Conservation (phyloP, 2,113 vertebrate species). For the Pithys albifrons region DNA sequence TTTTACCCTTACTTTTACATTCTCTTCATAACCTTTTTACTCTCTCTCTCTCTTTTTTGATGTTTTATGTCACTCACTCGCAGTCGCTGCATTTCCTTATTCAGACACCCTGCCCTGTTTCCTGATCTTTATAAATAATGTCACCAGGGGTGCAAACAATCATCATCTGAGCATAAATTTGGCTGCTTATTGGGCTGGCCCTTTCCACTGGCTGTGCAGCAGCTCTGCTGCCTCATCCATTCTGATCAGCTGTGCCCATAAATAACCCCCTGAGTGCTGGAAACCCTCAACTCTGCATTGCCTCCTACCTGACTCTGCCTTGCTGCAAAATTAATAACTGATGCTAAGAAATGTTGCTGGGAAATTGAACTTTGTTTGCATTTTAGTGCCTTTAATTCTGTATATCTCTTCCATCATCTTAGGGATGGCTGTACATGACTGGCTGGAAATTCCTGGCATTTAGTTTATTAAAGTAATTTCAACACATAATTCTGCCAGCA, state of each 20-base stretch:
- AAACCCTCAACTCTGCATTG: background rate
- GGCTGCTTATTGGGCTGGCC: background rate
- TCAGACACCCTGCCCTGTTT: background rate
- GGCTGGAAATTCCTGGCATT: background rate
- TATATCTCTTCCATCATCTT: background rate
- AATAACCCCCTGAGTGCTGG: background rate
- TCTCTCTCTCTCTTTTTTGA: background rate
- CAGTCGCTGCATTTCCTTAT: background rate
- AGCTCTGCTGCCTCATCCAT: background rate
- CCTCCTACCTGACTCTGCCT: background rate
- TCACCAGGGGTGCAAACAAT: background rate
- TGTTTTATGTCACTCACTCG: background rate
- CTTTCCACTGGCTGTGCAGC: background rate
- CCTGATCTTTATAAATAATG: background rate
- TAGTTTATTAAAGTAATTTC: background rate
- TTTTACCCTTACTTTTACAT: background rate
- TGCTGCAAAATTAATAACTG: background rate
- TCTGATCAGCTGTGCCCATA: background rate
- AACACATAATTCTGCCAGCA: background rate
- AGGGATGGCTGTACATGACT: background rate
- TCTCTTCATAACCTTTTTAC: background rate
- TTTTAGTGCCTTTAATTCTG: background rate
- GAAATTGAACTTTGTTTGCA: background rate
- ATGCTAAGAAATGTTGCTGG: background rate
- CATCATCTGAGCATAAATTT: background rate